Conservation (phyloP, 2,888 invertebrate species). For the Tetragnatha montana region DNA sequence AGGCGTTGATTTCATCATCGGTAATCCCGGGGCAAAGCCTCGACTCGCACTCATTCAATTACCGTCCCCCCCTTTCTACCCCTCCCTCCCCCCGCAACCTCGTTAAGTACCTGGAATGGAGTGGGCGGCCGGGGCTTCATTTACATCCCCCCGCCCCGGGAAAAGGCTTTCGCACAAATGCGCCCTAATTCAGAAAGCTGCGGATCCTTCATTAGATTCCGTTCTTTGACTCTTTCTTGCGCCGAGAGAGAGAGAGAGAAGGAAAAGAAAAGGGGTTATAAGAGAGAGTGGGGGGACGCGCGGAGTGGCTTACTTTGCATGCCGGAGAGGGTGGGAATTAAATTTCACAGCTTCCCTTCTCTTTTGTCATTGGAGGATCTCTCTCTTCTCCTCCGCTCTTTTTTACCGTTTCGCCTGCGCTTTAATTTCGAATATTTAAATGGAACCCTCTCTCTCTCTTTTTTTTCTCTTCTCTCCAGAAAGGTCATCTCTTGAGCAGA, state of each 20-base stretch:
- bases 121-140: constrained; percentile 61
- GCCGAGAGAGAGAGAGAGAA: constrained; percentile 5
- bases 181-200: constrained; percentile 66
- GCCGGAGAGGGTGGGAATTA: constrained; percentile 69
- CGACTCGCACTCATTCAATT: constrained; percentile 44
- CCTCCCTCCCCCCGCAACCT: constrained; percentile 31
- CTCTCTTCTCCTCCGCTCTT: constrained; percentile 12
- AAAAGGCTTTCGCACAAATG: constrained; percentile 65
- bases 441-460: neutral
- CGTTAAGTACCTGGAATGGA: constrained; percentile 71
- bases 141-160: constrained; percentile 56
- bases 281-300: constrained; percentile 62
- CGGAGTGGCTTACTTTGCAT: constrained; percentile 70
- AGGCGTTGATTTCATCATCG: constrained; percentile 71
- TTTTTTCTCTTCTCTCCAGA: neutral
- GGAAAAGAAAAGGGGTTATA: constrained; percentile 49
- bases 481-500: constrained; percentile 21
- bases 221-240: constrained; percentile 11
- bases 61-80: constrained; percentile 21
- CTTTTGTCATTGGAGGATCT: constrained; percentile 37
- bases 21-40: constrained; percentile 69
- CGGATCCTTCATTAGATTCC: constrained; percentile 70
- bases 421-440: constrained; percentile 31
- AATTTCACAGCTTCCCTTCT: constrained; percentile 67
- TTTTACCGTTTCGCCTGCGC: constrained; percentile 45